Base-by-base conservation (phyloP, 2,797 vertebrate species). In the Mastacembelus armatus region DNA sequence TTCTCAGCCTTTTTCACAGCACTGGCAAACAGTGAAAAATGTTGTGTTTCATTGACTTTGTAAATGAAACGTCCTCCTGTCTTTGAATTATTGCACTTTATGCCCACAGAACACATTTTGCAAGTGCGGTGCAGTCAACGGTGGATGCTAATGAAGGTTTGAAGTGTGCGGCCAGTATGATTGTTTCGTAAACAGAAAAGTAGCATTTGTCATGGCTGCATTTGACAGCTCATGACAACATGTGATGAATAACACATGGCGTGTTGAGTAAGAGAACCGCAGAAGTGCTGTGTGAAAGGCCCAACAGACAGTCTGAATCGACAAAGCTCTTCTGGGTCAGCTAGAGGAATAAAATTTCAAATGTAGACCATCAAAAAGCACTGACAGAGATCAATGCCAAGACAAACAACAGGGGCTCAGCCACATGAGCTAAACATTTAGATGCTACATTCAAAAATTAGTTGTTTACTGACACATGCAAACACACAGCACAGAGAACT, bases 211-310 rank as follows among this genome's bases (percentile, higher is more conserved):
- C 70, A 77, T 18, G 63, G 68, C 60, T 30, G 60, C 79, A 39
- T 80, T 52, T 82, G 81, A 87, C 83, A 80, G 80, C 60, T 78
- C 74, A 67, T 80, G 83, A 85, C 81, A 83, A 74, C 71, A 65
- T 66, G 72, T 79, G 81, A 91, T 81, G 85, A 80, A 79, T 77
- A 84, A 85, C 88, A 86, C 79, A 83, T 85, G 83, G 43, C 2
- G 57, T 26, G 69, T 66, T 79, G 84, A 75, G 71, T 64, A 66
- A 84, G 55, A 81, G 63, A 74, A 77, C 70, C 57, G 55, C 67
- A 68, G 71, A 66, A 10, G 59, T 38, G 58, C 62, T 66, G 70
- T 33, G 38, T 63, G 61, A 62, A 74, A 48, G 60, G 80, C 70
- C 74, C 57, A 33, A 58, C 71, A 70, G 69, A 71, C 71, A 54